Evolutionary conservation across 2,113 vertebrate genomes (phyloP).

Genomic region (Gnathonemus longibarbis): DNA sequence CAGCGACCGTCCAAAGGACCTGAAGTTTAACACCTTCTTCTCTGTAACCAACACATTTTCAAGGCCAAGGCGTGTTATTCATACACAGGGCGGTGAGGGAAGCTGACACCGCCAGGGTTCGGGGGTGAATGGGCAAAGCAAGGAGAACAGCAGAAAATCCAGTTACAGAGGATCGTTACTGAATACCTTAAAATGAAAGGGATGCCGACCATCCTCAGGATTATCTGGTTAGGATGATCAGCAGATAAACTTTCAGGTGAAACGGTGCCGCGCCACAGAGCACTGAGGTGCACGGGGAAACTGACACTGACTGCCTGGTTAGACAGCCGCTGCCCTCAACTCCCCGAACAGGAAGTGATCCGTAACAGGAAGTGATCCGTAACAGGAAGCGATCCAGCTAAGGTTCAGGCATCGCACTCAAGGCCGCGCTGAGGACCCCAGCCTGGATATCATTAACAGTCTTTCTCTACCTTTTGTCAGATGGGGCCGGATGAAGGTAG

Average conservation of each 20-base stretch:
- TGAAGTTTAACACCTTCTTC: not conserved
- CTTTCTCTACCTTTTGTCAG: not conserved
- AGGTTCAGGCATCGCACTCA: not conserved
- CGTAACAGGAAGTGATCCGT: not conserved
- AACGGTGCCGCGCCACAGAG: slow-evolving; percentile 20
- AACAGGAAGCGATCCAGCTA: not conserved
- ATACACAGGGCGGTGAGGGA: not conserved
- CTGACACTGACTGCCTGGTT: not conserved
- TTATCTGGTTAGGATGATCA: not conserved
- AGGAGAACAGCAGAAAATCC: not conserved
- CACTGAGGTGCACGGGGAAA: slow-evolving; percentile 22
- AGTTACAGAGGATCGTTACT: not conserved
- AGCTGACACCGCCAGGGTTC: too few species aligned
- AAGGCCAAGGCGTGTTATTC: not conserved
- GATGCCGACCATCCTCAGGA: not conserved
- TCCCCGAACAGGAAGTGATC: not conserved
- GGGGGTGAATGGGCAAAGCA: too few species aligned
- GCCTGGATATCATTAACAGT: not conserved
- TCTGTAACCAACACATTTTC: not conserved
- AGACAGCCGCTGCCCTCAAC: not conserved
- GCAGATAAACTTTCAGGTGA: not conserved
- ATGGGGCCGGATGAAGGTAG: not conserved
- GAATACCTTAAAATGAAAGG: not conserved
- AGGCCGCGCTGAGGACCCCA: too few species aligned
- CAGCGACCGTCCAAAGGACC: not conserved